Evolutionary conservation across 2,888 invertebrate genomes (phyloP).

Genomic region (Dicyrtomina minuta): DNA sequence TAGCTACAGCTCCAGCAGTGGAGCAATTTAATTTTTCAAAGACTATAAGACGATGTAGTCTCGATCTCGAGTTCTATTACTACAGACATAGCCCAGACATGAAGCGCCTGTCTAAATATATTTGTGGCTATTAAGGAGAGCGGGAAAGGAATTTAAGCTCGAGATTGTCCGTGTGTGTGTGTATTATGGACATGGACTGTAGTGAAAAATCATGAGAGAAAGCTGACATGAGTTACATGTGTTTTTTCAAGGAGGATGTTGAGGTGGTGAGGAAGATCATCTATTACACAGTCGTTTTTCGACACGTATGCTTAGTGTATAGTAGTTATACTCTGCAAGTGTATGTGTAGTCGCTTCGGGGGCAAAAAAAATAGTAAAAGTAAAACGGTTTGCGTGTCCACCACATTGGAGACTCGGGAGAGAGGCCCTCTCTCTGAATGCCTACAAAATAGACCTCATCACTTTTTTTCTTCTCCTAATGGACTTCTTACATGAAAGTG

Average conservation of each 20-base stretch:
- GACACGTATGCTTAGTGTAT: constrained; percentile 26
- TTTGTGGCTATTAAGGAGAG: neutral
- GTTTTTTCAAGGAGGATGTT: constrained; percentile 11
- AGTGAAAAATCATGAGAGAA: neutral
- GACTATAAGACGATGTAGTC: too few species aligned
- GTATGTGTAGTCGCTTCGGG: neutral
- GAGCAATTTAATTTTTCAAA: too few species aligned
- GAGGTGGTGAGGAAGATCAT: constrained; percentile 34
- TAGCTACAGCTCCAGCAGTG: too few species aligned
- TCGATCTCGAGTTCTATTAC: too few species aligned
- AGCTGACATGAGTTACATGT: constrained; percentile 12
- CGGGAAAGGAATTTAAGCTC: neutral
- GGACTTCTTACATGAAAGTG: constrained; percentile 43
- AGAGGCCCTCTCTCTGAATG: constrained; percentile 6
- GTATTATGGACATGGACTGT: too few species aligned
- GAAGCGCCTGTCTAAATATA: too few species aligned
- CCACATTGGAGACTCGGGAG: constrained; percentile 5
- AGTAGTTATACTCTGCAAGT: too few species aligned
- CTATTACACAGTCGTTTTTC: constrained; percentile 34
- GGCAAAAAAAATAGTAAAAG: too few species aligned
- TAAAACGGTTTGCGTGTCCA: constrained; percentile 35
- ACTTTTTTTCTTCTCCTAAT: constrained; percentile 39
- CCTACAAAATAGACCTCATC: constrained; percentile 43
- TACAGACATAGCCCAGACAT: too few species aligned
- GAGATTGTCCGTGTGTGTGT: neutral